Evolutionary conservation across 2,113 vertebrate genomes (phyloP).

Genomic region (Jacana jacana): DNA sequence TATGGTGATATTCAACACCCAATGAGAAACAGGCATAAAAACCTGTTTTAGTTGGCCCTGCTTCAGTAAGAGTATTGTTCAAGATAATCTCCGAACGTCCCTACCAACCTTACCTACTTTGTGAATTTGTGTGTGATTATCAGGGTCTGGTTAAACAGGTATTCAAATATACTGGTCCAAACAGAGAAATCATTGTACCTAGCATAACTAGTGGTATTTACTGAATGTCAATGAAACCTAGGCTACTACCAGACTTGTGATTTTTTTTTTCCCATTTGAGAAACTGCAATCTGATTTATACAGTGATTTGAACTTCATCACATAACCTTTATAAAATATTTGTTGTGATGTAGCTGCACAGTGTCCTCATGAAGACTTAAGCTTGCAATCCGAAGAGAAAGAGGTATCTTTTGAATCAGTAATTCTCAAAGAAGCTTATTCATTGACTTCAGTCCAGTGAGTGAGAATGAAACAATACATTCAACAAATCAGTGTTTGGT

Average conservation of each 20-base stretch:
- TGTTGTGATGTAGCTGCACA: neutral
- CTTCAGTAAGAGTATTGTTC: neutral
- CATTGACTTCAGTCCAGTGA: neutral
- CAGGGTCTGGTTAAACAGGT: neutral
- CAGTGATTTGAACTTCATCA: neutral
- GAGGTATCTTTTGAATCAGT: neutral
- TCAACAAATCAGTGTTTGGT: neutral
- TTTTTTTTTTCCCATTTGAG: neutral
- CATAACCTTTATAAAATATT: neutral
- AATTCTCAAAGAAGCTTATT: neutral
- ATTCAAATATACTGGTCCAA: neutral
- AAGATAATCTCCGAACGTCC: rapidly evolving
- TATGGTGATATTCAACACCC: neutral
- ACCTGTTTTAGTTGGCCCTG: neutral
- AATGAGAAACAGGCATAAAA: neutral
- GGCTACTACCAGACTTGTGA: rapidly evolving
- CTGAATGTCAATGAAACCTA: neutral
- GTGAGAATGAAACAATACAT: neutral
- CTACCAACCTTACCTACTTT: neutral
- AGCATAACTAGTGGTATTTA: neutral
- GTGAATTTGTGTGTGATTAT: neutral
- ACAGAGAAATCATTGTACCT: neutral
- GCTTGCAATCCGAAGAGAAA: neutral
- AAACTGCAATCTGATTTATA: neutral
- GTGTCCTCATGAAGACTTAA: neutral